Conservation (phyloP, 2,888 invertebrate species). For the Drosophila ezoana region DNA sequence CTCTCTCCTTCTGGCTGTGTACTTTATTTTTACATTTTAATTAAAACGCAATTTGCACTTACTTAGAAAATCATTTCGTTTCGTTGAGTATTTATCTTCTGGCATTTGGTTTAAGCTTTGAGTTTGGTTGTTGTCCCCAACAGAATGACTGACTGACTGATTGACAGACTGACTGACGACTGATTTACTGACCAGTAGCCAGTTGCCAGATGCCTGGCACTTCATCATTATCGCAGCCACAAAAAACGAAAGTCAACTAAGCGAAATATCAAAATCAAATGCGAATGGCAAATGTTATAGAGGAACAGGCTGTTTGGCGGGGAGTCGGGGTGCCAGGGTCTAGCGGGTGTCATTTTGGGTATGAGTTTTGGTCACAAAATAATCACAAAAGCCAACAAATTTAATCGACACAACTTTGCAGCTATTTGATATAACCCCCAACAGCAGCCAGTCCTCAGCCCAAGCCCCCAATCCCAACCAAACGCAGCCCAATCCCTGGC, state of each 20-base stretch:
- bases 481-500: conserved; percentile 10
- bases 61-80: conserved; percentile 78
- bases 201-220: conserved; percentile 11
- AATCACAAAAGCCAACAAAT: conserved; percentile 57
- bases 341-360: not conserved
- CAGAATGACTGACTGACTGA: not conserved
- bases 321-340: too few relatives aligned
- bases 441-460: not conserved
- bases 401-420: conserved; percentile 58
- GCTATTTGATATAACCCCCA: conserved; percentile 27
- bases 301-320: too few relatives aligned
- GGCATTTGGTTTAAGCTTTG: conserved; percentile 57
- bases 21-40: conserved; percentile 78
- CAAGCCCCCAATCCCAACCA: not conserved
- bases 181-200: conserved; percentile 19
- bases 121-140: conserved; percentile 24
- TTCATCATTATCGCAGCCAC: conserved; percentile 29
- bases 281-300: conserved; percentile 1
- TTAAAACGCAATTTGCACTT: conserved; percentile 79
- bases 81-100: conserved; percentile 67
- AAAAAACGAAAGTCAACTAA: conserved; percentile 33
- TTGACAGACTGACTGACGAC: not conserved
- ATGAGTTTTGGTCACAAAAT: conserved; percentile 32
- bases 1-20: conserved; percentile 42
- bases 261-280: conserved; percentile 21